These are phyloP conservation scores for human DNA, from an alignment of 2,113 vertebrate species.

Conservation along the genomic window DNA sequence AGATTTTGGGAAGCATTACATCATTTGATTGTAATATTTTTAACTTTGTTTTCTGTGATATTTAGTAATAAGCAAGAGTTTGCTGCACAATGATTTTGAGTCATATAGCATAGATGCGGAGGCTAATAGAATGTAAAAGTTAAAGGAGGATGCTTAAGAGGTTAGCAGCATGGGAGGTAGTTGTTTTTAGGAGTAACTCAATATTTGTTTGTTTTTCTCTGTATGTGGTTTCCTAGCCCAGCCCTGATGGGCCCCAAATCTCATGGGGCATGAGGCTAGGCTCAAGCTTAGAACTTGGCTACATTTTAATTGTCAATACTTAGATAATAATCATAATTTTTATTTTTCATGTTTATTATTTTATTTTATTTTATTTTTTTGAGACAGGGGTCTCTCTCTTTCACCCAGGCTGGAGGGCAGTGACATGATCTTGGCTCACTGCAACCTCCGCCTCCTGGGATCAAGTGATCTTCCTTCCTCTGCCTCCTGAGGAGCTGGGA, in stretches of 20 bases:
- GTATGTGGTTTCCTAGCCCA: not conserved
- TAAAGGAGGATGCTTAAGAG: not conserved
- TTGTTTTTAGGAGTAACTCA: not conserved
- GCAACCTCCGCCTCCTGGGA: no score
- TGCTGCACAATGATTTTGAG: not conserved
- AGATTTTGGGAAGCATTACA: not conserved
- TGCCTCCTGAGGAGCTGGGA: no score
- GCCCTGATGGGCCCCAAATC: slow-evolving; percentile 27
- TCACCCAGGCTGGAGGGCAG: no score
- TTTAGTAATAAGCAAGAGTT: not conserved
- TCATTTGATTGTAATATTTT: not conserved
- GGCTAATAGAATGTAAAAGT: not conserved
- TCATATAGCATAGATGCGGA: not conserved
- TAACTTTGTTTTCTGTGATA: slow-evolving; percentile 5
- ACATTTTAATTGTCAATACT: not conserved
- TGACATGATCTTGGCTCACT: no score
- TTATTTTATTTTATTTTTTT: no score
- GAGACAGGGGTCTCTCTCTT: no score
- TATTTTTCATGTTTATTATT: no score
- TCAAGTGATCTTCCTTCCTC: no score
- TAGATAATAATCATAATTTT: no score
- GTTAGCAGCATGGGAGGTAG: not conserved
- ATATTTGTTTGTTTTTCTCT: slow-evolving; percentile 43
- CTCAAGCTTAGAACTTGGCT: not conserved
- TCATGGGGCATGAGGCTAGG: not conserved